phyloP scores from a whole-genome alignment of 2,113 vertebrate genomes.

The Aramus guarauna region DNA sequence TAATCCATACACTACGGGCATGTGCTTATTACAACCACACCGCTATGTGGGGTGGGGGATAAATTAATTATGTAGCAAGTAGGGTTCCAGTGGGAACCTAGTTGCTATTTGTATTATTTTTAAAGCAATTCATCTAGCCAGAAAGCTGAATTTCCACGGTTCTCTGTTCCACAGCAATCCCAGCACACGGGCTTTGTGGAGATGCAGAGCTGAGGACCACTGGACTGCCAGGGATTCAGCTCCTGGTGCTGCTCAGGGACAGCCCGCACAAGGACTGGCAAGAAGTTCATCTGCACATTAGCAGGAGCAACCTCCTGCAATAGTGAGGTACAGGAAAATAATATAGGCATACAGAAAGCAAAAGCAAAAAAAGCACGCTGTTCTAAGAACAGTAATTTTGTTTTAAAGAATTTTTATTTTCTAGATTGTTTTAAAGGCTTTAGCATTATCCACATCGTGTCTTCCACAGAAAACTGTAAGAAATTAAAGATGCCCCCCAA shows the following conservation, averaged over 20 bases:
- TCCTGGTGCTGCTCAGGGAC: not conserved
- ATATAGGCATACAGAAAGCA: not conserved
- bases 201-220: not conserved
- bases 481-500: not conserved
- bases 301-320: not conserved
- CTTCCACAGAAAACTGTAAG: not conserved
- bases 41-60: not conserved
- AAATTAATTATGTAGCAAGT: not conserved
- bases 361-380: not conserved
- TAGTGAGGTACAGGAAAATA: not conserved
- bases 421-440: not conserved
- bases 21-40: not conserved
- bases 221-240: not conserved
- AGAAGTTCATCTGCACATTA: not conserved
- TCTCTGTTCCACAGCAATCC: not conserved
- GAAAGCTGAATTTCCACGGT: not conserved
- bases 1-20: not conserved
- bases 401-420: not conserved
- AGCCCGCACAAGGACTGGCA: not conserved
- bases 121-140: not conserved
- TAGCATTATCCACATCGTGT: not conserved
- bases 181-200: not conserved
- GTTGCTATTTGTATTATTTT: not conserved
- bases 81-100: not conserved
- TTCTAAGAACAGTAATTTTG: not conserved